Conservation (phyloP, 2,888 invertebrate genomes). For the Acrocyrtus sp. region DNA sequence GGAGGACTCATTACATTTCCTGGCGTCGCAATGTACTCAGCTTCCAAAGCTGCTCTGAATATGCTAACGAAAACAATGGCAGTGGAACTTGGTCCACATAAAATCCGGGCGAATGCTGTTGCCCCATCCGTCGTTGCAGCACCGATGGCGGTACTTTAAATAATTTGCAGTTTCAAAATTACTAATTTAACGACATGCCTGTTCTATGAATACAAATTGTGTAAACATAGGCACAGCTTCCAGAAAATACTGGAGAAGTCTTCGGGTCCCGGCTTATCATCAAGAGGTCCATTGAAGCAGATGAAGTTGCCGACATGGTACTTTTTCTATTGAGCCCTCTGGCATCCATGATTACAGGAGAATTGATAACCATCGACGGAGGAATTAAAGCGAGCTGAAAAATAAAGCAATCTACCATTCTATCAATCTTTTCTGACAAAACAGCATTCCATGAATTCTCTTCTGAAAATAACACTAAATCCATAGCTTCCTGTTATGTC, state of each 20-base stretch:
- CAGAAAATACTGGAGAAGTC: conserved; percentile 67
- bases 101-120: conserved; percentile 67
- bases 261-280: conserved; percentile 26
- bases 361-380: conserved; percentile 67
- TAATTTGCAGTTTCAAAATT: conserved; percentile 57
- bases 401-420: no score
- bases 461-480: no score
- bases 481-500: no score
- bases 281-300: conserved; percentile 19
- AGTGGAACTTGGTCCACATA: conserved; percentile 67
- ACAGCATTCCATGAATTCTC: no score
- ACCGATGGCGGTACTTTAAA: conserved; percentile 11
- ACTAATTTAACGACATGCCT: not conserved
- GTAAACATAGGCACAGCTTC: conserved; percentile 67
- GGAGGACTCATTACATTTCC: conserved; percentile 25
- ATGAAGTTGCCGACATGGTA: conserved; percentile 62
- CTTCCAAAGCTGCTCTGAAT: conserved; percentile 70
- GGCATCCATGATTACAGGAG: conserved; percentile 68
- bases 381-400: conserved; percentile 64
- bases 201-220: no score
- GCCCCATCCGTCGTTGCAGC: conserved; percentile 67
- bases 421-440: no score
- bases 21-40: conserved; percentile 65
- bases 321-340: conserved; percentile 68
- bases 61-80: conserved; percentile 69